A percentile compares a stretch with the other conserved stretches of the same genome.
Evolutionary conservation across 1,140 invertebrate genomes (phyloP).

Genomic region (Drosophila sulfurigaster): DNA sequence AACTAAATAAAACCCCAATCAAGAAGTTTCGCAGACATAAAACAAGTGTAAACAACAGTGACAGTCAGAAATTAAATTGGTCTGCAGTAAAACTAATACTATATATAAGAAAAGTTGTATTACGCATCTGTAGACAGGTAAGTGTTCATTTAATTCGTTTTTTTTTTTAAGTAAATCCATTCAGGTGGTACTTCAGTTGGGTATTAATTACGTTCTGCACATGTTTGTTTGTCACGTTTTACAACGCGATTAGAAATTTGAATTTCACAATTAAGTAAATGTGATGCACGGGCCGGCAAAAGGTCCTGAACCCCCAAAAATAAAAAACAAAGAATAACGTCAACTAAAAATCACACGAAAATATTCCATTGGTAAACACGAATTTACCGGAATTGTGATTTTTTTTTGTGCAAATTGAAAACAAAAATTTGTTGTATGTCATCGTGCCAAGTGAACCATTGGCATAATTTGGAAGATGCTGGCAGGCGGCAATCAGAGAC

Average conservation of each 20-base stretch:
- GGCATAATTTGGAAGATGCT: slow-evolving; percentile 57
- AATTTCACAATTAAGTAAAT: slow-evolving; percentile 9
- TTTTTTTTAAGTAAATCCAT: not conserved
- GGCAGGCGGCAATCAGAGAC: slow-evolving; percentile 42
- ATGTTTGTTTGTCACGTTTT: not conserved
- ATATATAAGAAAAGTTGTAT: not conserved
- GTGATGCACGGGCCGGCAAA: slow-evolving; percentile 1
- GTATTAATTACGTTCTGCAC: not conserved
- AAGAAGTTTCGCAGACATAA: slow-evolving; percentile 18
- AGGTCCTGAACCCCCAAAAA: not conserved
- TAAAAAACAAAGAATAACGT: slow-evolving; percentile 1
- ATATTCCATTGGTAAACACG: slow-evolving; percentile 64
- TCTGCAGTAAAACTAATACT: not conserved
- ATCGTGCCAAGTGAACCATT: slow-evolving; percentile 39
- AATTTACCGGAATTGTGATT: slow-evolving; percentile 26
- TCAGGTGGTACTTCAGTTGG: not conserved
- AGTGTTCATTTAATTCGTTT: not conserved
- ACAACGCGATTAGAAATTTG: not conserved
- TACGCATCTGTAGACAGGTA: not conserved
- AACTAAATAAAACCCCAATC: slow-evolving; percentile 40
- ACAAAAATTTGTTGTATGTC: slow-evolving; percentile 14
- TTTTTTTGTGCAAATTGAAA: slow-evolving; percentile 13
- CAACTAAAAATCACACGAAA: slow-evolving; percentile 22
- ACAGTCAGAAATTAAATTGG: slow-evolving; percentile 10
- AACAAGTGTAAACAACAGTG: slow-evolving; percentile 8